These are phyloP conservation scores for Gobionotothen gibberifrons DNA, from an alignment of 2,797 vertebrate species.

Conservation along the genomic window DNA sequence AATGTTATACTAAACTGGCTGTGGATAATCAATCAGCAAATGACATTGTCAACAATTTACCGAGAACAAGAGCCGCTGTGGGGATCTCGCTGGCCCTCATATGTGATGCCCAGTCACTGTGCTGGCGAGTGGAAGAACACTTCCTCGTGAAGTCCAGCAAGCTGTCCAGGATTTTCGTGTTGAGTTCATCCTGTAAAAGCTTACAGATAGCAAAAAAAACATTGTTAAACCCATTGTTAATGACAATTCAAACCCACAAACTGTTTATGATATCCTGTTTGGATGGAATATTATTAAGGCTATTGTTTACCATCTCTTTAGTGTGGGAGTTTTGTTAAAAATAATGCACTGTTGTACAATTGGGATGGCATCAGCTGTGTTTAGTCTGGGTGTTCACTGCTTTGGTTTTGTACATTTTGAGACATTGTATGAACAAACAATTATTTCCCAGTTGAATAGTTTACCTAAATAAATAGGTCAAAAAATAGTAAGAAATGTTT, in stretches of 20 bases:
- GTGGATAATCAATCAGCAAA: background rate
- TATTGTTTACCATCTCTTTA: background rate
- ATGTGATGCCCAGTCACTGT: conserved; percentile 85
- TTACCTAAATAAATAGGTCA: too few relatives aligned
- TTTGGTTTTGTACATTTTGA: too few relatives aligned
- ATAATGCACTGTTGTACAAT: background rate
- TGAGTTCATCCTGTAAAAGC: conserved; percentile 92
- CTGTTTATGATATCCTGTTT: background rate
- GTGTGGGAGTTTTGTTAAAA: background rate
- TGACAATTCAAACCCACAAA: background rate
- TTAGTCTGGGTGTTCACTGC: too few relatives aligned
- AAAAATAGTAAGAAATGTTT: too few relatives aligned
- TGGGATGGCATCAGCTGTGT: too few relatives aligned
- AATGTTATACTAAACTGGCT: background rate
- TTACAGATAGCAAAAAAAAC: conserved; percentile 62
- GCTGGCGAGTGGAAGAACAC: conserved; percentile 81
- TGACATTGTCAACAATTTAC: conserved; percentile 69
- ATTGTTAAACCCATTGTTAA: background rate
- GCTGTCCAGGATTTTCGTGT: conserved; percentile 91
- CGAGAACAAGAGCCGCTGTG: conserved; percentile 92
- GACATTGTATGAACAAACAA: too few relatives aligned
- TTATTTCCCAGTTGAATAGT: too few relatives aligned
- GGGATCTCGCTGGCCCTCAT: conserved; percentile 94
- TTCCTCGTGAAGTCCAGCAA: conserved; percentile 89
- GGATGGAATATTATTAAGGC: background rate